These are phyloP conservation scores for Metacarcinus magister DNA, from an alignment of 2,888 invertebrate species.

Conservation along the genomic window DNA sequence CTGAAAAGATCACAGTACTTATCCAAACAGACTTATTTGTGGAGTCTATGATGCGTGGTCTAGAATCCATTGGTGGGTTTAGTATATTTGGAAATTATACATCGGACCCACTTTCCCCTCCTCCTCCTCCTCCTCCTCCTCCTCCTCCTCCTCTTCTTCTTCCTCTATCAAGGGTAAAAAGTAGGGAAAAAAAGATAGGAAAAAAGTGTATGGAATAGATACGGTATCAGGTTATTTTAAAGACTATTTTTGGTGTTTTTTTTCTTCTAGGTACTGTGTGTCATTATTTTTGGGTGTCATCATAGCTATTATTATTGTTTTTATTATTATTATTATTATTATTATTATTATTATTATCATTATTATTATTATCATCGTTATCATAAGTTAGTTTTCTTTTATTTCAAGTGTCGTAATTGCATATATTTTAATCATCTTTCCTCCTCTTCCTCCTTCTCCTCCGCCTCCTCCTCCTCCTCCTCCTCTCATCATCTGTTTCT, in stretches of 20 bases:
- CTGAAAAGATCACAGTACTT: not conserved
- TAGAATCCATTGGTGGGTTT: not conserved
- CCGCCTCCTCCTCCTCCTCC: conserved; percentile 35
- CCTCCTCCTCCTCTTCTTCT: not conserved
- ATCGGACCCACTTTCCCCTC: not conserved
- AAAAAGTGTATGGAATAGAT: not conserved
- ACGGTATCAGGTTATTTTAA: not conserved
- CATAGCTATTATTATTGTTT: too few relatives aligned
- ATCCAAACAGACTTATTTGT: not conserved
- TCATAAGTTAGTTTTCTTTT: too few relatives aligned
- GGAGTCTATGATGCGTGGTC: not conserved
- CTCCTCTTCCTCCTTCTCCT: not conserved
- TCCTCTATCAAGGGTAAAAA: not conserved
- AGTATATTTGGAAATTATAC: not conserved
- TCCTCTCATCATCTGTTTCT: conserved; percentile 3
- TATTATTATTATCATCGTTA: not conserved
- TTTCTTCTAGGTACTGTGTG: too few relatives aligned
- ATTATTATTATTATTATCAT: not conserved
- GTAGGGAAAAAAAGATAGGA: not conserved
- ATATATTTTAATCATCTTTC: too few relatives aligned
- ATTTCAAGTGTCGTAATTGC: too few relatives aligned
- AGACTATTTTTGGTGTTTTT: not conserved
- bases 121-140: not conserved
- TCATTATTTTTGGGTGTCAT: too few relatives aligned
- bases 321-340: not conserved